Base-by-base conservation (phyloP, 2,888 invertebrate genomes). In the Caenorhabditis japonica region DNA sequence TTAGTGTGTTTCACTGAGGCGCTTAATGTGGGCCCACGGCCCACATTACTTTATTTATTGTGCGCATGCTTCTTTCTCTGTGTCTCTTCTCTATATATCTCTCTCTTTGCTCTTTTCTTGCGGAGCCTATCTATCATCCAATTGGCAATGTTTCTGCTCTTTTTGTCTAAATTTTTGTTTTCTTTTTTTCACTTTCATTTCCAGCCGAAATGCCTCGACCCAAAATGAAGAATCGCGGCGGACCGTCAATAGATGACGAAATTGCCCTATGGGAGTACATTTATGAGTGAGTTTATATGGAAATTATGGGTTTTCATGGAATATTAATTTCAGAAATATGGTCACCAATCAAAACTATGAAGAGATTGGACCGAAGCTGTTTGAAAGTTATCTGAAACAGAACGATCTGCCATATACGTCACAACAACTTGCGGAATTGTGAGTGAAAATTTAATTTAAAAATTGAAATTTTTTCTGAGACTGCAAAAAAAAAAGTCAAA, bases 221-320 rank as follows among this genome's bases (percentile, higher is more conserved):
- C 13, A 64, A 64, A 19, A 23, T 41, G 19, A 41, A 39, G 19
- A 55, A 55, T 10, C 21, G 8, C n/a, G 21, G 12, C 12, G 49
- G 30, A 25, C 64, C 64, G 13, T 47, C 55, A 12, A 19, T 55
- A 3, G 41, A 47, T 8, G 64, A 64, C 13, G 64, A 64, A n/a
- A 2, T 13, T 0, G 25, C 33, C 7, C 33, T 64, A 21, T 64
- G 64, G 64, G 41, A 56, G 33, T 64, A 49, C 25, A 49, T 64
- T 4, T 56, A 64, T 13, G 49, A 56, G 56, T 62, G 23, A 62
- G 62, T 61, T 30, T 17, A 15, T 13, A 39, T 39, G 17, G 13
- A 19, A 33, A 30, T 13, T 7, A 17, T 23, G 19, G 19, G 13
- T 52, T 39, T 52, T 23, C 4, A 19, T 38, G 15, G 3, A 51